Conservation (phyloP, 2,797 vertebrate species). For the Micromesistius poutassou region DNA sequence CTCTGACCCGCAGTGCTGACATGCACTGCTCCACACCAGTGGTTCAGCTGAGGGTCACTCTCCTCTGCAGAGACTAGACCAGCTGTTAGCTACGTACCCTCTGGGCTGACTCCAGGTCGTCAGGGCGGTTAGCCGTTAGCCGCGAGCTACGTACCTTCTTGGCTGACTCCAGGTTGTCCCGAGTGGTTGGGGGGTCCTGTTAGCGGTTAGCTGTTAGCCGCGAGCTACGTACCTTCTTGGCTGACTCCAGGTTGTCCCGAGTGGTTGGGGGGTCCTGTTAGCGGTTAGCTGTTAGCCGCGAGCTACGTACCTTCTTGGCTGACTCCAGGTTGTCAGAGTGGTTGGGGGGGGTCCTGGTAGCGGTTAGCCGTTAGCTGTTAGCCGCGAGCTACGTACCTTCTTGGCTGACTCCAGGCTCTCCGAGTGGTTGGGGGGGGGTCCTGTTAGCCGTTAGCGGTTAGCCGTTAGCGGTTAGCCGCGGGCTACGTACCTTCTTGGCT, state of each 20-base stretch:
- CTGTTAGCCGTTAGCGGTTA: not conserved
- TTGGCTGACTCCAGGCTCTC: slow-evolving; percentile 88
- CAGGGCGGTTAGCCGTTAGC: slow-evolving; percentile 54
- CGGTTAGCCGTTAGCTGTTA: not conserved
- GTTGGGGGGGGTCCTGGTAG: slow-evolving; percentile 76
- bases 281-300: too few relatives aligned
- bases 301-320: slow-evolving; percentile 80
- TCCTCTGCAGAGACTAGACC: not conserved
- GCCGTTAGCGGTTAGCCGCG: too few relatives aligned
- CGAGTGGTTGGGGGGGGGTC: slow-evolving; percentile 86
- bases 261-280: slow-evolving; percentile 79
- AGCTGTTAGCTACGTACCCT: slow-evolving; percentile 68
- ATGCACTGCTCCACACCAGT: not conserved
- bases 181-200: slow-evolving; percentile 83
- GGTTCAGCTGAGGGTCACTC: not conserved
- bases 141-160: slow-evolving; percentile 76
- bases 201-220: not conserved
- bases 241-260: slow-evolving; percentile 85
- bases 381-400: slow-evolving; percentile 69
- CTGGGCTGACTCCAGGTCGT: slow-evolving; percentile 86
- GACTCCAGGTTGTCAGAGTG: slow-evolving; percentile 89
- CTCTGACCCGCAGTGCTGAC: too few relatives aligned
- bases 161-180: slow-evolving; percentile 84
- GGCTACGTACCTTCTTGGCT: slow-evolving; percentile 80
- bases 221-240: slow-evolving; percentile 78